A percentile compares a stretch with the other conserved stretches of the same genome.
phyloP scores from a whole-genome alignment of 2,113 vertebrate genomes.

The Leiothrix lutea region DNA sequence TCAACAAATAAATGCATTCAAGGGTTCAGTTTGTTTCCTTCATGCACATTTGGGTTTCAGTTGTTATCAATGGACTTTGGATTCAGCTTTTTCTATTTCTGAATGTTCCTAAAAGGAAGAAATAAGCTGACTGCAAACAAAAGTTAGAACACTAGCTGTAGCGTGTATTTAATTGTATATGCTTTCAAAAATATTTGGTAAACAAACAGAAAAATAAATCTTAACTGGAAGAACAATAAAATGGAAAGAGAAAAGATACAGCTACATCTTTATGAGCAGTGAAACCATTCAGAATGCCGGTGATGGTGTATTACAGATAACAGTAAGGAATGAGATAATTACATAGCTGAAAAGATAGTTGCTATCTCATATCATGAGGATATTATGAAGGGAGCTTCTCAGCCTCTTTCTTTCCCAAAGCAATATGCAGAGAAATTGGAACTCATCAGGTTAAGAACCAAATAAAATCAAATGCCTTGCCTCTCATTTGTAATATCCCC shows the following conservation, averaged over 20 bases:
- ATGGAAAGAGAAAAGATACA: neutral
- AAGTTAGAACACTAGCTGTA: neutral
- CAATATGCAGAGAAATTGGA: conserved; percentile 22
- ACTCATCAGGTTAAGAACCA: conserved; percentile 14
- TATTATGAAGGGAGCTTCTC: conserved; percentile 13
- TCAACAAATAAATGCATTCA: neutral
- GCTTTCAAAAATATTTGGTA: neutral
- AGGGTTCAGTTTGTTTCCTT: neutral
- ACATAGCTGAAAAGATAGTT: conserved; percentile 9
- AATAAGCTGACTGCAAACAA: neutral
- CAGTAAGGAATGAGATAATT: conserved; percentile 42
- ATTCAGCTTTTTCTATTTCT: neutral
- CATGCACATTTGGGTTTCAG: neutral
- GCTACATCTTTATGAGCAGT: neutral
- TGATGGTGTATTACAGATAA: conserved; percentile 3
- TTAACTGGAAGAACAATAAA: neutral
- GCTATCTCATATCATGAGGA: conserved; percentile 3
- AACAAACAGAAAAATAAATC: neutral
- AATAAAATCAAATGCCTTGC: neutral
- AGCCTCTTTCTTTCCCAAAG: neutral
- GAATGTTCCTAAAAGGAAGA: neutral
- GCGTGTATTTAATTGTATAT: neutral
- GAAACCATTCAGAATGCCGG: conserved; percentile 2
- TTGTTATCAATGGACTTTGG: neutral
- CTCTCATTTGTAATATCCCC: neutral